These are phyloP conservation scores for Folsomia candida DNA, from an alignment of 2,888 invertebrate genomes.

Conservation along the genomic window DNA sequence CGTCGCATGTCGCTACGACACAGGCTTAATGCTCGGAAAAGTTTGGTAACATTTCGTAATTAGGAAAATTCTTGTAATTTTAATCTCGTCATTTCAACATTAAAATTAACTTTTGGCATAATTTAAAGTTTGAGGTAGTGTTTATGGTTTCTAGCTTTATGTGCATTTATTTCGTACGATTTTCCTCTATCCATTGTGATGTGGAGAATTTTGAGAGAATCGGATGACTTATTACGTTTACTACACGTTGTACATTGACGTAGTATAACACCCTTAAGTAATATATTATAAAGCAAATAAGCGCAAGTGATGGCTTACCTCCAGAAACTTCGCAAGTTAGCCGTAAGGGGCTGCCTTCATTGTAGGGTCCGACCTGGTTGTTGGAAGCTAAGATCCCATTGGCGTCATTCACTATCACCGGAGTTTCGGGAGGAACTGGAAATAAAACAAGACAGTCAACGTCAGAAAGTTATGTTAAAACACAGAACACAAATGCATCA, in stretches of 20 bases:
- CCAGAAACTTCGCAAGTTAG: slow-evolving; percentile 79
- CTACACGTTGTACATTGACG: no score
- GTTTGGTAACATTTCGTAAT: background rate
- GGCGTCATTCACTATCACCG: slow-evolving; percentile 76
- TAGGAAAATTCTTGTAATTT: background rate
- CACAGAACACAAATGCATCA: no score
- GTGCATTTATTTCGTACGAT: background rate
- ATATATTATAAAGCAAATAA: background rate
- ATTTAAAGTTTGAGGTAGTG: background rate
- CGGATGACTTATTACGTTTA: no score
- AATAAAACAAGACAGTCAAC: slow-evolving; percentile 44
- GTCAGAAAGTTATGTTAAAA: no score
- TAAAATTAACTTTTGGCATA: background rate
- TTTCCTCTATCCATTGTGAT: no score
- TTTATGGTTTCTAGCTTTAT: background rate
- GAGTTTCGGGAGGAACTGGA: slow-evolving; percentile 78
- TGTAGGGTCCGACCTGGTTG: slow-evolving; percentile 75
- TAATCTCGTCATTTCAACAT: background rate
- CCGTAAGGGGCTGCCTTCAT: slow-evolving; percentile 78
- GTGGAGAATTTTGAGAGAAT: no score
- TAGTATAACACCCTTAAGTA: no score
- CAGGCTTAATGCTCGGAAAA: background rate
- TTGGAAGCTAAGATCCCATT: slow-evolving; percentile 72
- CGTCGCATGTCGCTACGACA: background rate
- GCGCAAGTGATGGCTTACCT: no score